These are phyloP conservation scores for Brenthis daphne DNA, from an alignment of 2,888 invertebrate species.

Conservation along the genomic window DNA sequence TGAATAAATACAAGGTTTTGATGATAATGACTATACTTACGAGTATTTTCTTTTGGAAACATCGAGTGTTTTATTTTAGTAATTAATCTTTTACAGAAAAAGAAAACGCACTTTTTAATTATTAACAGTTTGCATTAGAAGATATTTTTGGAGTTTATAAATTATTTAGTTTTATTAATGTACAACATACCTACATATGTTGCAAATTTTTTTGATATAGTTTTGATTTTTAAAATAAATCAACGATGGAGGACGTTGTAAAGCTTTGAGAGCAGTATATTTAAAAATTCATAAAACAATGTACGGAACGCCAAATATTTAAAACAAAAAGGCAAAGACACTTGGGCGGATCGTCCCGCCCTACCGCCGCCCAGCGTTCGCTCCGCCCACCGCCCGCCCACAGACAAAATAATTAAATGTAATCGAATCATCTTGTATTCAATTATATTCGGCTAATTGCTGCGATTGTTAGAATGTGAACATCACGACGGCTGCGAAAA, in stretches of 20 bases:
- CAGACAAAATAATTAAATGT: constrained; percentile 66
- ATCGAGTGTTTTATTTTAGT: constrained; percentile 25
- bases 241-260: not conserved
- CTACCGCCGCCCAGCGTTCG: constrained; percentile 57
- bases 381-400: constrained; percentile 69
- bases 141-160: too few relatives aligned
- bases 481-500: constrained; percentile 48
- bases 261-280: constrained; percentile 2
- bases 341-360: constrained; percentile 63
- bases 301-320: constrained; percentile 30
- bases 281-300: constrained; percentile 26
- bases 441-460: constrained; percentile 68
- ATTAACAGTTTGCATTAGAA: too few relatives aligned
- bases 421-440: constrained; percentile 75
- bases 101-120: not conserved
- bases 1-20: constrained; percentile 56
- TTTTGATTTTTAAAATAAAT: too few relatives aligned
- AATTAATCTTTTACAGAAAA: not conserved
- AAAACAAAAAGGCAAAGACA: constrained; percentile 44
- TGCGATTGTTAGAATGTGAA: constrained; percentile 56
- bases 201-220: too few relatives aligned
- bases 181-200: too few relatives aligned
- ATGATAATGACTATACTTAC: not conserved
- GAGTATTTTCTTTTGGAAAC: not conserved
- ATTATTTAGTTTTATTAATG: too few relatives aligned